Conservation (phyloP, 2,113 vertebrate species). For the Pontoporia blainvillei region DNA sequence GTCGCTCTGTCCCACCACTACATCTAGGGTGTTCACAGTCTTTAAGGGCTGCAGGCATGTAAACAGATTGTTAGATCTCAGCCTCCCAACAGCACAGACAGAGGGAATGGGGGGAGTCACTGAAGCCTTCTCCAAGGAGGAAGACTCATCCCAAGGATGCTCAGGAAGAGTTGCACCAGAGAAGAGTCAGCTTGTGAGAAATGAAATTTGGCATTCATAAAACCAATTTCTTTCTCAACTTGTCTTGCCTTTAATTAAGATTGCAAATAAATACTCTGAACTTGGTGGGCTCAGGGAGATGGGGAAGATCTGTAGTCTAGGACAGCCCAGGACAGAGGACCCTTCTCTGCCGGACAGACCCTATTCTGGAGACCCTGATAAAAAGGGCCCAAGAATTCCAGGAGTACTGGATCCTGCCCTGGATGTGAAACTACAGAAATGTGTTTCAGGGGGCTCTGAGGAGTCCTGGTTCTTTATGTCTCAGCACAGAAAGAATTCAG, state of each 20-base stretch:
- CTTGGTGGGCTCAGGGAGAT: neutral
- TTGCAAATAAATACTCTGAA: neutral
- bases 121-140: neutral
- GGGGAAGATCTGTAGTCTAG: neutral
- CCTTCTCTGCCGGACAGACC: neutral
- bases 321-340: neutral
- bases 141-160: neutral
- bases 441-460: neutral
- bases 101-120: neutral
- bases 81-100: neutral
- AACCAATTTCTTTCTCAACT: neutral
- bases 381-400: neutral
- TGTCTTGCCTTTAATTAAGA: neutral
- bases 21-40: neutral
- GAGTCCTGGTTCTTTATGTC: neutral
- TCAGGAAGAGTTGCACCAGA: neutral
- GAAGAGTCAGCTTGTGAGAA: neutral
- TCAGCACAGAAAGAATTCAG: neutral
- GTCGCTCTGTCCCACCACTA: neutral
- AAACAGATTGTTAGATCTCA: neutral
- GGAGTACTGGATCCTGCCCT: neutral
- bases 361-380: neutral
- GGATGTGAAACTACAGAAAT: neutral
- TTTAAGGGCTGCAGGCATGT: neutral
- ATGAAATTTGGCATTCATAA: neutral